Evolutionary conservation across 53 echinoderm and acorn worm species (phyloP).

Genomic region (Holothuria scabra): DNA sequence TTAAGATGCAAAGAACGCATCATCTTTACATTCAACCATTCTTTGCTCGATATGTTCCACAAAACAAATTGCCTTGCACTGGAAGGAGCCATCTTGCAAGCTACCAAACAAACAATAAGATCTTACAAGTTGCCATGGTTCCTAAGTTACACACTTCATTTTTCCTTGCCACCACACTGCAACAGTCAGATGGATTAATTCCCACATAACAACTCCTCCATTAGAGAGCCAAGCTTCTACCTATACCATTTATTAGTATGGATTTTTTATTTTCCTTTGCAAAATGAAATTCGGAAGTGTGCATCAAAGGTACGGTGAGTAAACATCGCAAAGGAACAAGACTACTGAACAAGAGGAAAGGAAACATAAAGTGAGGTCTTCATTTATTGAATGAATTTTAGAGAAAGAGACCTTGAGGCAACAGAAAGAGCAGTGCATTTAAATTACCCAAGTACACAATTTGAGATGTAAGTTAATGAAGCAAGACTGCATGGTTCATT

Average conservation of each 20-base stretch:
- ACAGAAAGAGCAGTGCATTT: constrained; percentile 21
- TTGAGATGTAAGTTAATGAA: neutral
- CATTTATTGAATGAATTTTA: constrained; percentile 25
- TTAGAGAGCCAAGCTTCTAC: neutral
- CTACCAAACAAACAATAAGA: constrained; percentile 9
- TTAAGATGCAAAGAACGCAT: no score
- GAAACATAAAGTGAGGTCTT: neutral
- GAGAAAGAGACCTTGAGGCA: constrained; percentile 22
- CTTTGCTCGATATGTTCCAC: no score
- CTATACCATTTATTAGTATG: constrained; percentile 14
- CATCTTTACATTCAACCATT: no score
- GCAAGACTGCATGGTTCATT: constrained; percentile 15
- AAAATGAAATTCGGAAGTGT: constrained; percentile 39
- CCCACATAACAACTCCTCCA: constrained; percentile 18
- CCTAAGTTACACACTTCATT: neutral
- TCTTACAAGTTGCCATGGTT: constrained; percentile 22
- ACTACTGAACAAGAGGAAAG: no score
- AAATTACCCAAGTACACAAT: constrained; percentile 31
- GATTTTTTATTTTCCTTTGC: constrained; percentile 26
- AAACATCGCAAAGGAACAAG: constrained; percentile 15
- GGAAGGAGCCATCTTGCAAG: neutral
- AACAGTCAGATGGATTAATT: constrained; percentile 21
- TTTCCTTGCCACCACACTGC: neutral
- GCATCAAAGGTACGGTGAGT: constrained; percentile 33
- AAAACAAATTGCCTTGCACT: no score